Conservation (phyloP, 1,140 invertebrate genomes). For the Gryon sp. region DNA sequence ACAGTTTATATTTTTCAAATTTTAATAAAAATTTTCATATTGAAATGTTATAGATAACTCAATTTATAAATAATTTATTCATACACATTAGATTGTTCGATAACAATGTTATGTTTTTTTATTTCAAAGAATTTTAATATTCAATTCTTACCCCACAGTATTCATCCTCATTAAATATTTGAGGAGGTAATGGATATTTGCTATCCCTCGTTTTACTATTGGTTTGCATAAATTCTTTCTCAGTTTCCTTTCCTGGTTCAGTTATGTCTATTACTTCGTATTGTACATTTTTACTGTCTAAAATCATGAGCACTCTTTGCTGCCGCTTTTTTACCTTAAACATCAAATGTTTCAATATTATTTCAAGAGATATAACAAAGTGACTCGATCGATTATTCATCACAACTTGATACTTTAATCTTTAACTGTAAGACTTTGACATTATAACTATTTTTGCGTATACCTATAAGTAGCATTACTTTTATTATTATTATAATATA, state of each 20-base stretch:
- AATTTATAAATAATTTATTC: too few relatives aligned
- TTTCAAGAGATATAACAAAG: too few relatives aligned
- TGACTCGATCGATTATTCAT: too few relatives aligned
- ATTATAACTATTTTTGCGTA: constrained; percentile 20
- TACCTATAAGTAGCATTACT: not conserved
- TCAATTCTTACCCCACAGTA: constrained; percentile 91
- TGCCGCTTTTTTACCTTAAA: constrained; percentile 96
- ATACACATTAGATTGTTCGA: too few relatives aligned
- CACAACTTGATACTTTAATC: too few relatives aligned
- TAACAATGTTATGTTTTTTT: too few relatives aligned
- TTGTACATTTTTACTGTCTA: constrained; percentile 93
- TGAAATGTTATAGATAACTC: too few relatives aligned
- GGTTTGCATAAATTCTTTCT: constrained; percentile 95
- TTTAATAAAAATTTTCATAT: too few relatives aligned
- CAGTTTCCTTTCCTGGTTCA: constrained; percentile 91
- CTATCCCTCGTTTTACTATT: constrained; percentile 89
- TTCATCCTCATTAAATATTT: constrained; percentile 94
- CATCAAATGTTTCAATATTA: constrained; percentile 24
- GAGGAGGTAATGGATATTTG: constrained; percentile 91
- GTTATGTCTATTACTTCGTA: constrained; percentile 95
- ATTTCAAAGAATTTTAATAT: not conserved
- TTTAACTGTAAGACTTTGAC: constrained; percentile 17
- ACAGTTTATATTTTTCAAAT: too few relatives aligned
- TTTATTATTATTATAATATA: too few relatives aligned
- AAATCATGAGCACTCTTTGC: constrained; percentile 93